Evolutionary conservation across 2,797 vertebrate genomes (phyloP).

Genomic region (Aplochiton taeniatus): DNA sequence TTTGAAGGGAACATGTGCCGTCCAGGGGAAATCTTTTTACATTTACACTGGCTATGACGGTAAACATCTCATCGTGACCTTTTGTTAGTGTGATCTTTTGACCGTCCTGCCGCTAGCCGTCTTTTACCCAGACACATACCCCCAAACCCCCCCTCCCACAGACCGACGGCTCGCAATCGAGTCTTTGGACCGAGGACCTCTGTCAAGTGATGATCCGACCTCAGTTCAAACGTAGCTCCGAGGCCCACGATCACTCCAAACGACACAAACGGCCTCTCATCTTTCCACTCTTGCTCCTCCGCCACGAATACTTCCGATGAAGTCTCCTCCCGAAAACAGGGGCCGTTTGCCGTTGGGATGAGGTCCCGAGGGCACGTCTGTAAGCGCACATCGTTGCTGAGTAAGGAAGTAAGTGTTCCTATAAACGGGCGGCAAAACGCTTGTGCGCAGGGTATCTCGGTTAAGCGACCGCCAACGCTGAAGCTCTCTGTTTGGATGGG

Average conservation of each 20-base stretch:
- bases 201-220: slow-evolving; percentile 9
- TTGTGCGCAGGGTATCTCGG: slow-evolving; percentile 48
- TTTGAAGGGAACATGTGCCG: too few relatives aligned
- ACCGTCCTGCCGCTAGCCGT: slow-evolving; percentile 2
- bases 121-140: background rate
- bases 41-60: too few relatives aligned
- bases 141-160: slow-evolving; percentile 15
- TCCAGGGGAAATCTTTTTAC: too few relatives aligned
- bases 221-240: slow-evolving; percentile 11
- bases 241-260: slow-evolving; percentile 7
- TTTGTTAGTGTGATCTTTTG: background rate
- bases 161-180: background rate
- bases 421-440: slow-evolving; percentile 34
- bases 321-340: background rate
- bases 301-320: background rate
- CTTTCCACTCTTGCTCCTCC: slow-evolving; percentile 17
- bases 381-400: slow-evolving; percentile 35
- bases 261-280: slow-evolving; percentile 1
- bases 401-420: slow-evolving; percentile 54
- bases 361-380: slow-evolving; percentile 32
- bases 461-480: slow-evolving; percentile 38
- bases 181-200: slow-evolving; percentile 24
- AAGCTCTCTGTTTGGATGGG: slow-evolving; percentile 26
- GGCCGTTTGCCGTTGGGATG: slow-evolving; percentile 20
- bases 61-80: too few relatives aligned